These are phyloP conservation scores for Cotesia vestalis DNA, from an alignment of 1,140 invertebrate genomes.

Conservation along the genomic window DNA sequence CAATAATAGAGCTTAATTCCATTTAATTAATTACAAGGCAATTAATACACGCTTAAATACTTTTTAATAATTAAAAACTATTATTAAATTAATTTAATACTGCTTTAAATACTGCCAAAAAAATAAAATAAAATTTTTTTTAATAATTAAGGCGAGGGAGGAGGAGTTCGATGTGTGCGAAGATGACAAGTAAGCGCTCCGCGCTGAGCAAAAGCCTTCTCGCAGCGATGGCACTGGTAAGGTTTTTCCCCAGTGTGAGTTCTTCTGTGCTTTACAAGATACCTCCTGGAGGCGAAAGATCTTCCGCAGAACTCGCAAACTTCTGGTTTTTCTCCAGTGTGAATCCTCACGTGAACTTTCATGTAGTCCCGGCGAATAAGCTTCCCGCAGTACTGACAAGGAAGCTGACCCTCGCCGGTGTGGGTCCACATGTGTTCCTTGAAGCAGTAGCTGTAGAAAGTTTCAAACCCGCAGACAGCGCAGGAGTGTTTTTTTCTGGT, in stretches of 20 bases:
- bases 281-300: constrained; percentile 76
- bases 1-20: too few species aligned
- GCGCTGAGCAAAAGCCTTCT: constrained; percentile 68
- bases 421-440: constrained; percentile 66
- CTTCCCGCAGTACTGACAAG: constrained; percentile 69
- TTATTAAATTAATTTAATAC: too few species aligned
- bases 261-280: constrained; percentile 60
- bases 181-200: constrained; percentile 62
- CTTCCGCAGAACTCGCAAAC: constrained; percentile 72
- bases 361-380: constrained; percentile 66
- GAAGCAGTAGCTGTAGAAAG: constrained; percentile 52
- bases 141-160: neutral
- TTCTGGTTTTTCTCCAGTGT: constrained; percentile 73
- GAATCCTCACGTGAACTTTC: constrained; percentile 76
- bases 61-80: neutral
- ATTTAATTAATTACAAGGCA: too few species aligned
- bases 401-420: constrained; percentile 66
- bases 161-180: constrained; percentile 40
- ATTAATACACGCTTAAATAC: too few species aligned
- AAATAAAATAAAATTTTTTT: too few species aligned
- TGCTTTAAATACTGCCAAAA: too few species aligned
- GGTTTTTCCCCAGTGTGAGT: constrained; percentile 62
- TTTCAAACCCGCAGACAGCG: constrained; percentile 50
- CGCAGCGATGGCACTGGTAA: constrained; percentile 64
- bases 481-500: constrained; percentile 49